These are phyloP conservation scores for Trochalopteron elliotii DNA, from an alignment of 2,113 vertebrate species.

Conservation along the genomic window DNA sequence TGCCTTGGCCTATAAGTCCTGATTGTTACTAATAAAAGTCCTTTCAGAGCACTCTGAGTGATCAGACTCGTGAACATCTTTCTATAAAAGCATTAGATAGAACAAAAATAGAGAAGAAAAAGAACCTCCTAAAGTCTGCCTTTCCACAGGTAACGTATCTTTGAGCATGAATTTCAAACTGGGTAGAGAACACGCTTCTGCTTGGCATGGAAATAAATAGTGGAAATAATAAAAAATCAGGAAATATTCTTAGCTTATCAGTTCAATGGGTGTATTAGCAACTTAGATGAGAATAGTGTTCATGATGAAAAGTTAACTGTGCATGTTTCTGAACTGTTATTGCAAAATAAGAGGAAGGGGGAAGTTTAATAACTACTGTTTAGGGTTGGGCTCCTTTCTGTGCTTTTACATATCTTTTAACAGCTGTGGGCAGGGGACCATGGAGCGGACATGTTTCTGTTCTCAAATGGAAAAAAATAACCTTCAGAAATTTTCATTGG, in stretches of 20 bases:
- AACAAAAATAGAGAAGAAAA: background rate
- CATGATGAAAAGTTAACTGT: constrained; percentile 38
- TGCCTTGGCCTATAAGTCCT: constrained; percentile 32
- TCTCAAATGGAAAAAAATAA: constrained; percentile 51
- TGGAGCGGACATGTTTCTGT: constrained; percentile 29
- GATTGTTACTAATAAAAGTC: constrained; percentile 32
- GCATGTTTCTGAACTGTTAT: constrained; percentile 27
- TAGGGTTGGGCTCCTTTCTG: constrained; percentile 49
- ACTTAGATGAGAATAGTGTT: constrained; percentile 13
- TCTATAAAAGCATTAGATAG: background rate
- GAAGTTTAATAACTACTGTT: constrained; percentile 48
- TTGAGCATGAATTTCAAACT: background rate
- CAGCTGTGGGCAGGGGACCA: constrained; percentile 56
- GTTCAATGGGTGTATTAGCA: constrained; percentile 46
- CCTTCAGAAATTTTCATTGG: constrained; percentile 54
- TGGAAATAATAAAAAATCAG: constrained; percentile 27
- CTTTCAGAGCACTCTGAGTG: constrained; percentile 28
- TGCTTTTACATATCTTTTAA: constrained; percentile 60
- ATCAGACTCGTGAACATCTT: background rate
- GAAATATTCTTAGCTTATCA: constrained; percentile 61
- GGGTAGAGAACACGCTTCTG: background rate
- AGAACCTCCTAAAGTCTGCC: background rate
- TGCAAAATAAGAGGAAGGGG: constrained; percentile 48
- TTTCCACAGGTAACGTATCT: background rate
- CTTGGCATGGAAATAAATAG: constrained; percentile 33